A percentile compares a stretch with the other conserved stretches of the same genome.
Conservation (phyloP, 2,888 invertebrate species). For the Phaonia tiefii region DNA sequence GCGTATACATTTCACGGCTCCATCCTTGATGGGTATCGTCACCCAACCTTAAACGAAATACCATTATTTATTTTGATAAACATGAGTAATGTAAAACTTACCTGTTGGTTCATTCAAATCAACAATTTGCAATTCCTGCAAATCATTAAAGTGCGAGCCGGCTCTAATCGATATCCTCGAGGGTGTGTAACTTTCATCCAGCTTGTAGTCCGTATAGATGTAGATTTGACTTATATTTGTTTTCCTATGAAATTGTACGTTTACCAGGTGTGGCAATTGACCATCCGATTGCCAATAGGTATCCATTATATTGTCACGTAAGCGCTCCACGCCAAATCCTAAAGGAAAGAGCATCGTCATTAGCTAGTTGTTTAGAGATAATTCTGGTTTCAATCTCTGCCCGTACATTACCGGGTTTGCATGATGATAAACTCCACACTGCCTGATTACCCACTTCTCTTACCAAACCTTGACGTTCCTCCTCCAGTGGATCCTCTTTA, state of each 20-base stretch:
- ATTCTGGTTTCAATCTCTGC: neutral
- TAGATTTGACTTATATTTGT: constrained; percentile 97
- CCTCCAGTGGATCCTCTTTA: constrained; percentile 78
- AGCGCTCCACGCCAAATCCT: constrained; percentile 98
- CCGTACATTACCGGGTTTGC: constrained; percentile 90
- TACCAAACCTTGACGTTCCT: constrained; percentile 81
- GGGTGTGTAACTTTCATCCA: constrained; percentile 99
- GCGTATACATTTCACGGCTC: constrained; percentile 91
- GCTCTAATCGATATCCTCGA: constrained; percentile 95
- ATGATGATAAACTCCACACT: constrained; percentile 98
- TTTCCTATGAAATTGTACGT: constrained; percentile 97
- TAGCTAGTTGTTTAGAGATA: neutral
- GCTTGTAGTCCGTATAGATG: constrained; percentile 98
- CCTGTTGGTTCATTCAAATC: constrained; percentile 95
- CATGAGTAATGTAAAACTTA: constrained; percentile 71
- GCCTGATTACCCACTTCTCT: constrained; percentile 95
- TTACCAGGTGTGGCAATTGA: constrained; percentile 97
- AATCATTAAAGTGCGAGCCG: constrained; percentile 97
- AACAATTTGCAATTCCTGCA: constrained; percentile 96
- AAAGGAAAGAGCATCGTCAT: constrained; percentile 19
- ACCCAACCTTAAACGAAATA: constrained; percentile 89
- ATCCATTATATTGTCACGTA: constrained; percentile 96
- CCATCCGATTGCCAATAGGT: constrained; percentile 99
- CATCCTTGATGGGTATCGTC: constrained; percentile 93
- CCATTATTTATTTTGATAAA: constrained; percentile 6